phyloP scores from a whole-genome alignment of 2,797 vertebrate genomes.

The Poeciliopsis turneri region DNA sequence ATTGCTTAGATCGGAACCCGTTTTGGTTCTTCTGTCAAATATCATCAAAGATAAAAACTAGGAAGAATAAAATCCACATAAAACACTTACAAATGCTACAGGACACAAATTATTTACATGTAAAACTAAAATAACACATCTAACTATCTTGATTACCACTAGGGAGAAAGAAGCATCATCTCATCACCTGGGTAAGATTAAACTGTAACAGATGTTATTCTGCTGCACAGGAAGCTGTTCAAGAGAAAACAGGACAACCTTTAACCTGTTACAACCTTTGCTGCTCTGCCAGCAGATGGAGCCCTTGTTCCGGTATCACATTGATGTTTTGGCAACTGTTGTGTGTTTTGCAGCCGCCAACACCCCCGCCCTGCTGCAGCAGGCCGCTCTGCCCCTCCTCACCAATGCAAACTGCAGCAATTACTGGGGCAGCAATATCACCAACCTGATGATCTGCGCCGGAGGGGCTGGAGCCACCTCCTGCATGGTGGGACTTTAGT shows the following conservation, averaged over 20 bases:
- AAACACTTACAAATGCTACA: neutral
- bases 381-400: conserved; percentile 85
- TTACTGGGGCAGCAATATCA: conserved; percentile 83
- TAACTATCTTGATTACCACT: no score
- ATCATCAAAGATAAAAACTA: neutral
- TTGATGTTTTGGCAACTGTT: neutral
- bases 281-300: neutral
- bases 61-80: neutral
- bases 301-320: neutral
- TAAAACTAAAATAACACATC: neutral
- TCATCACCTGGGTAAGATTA: neutral
- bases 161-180: neutral
- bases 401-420: conserved; percentile 76
- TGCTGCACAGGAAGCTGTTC: no score
- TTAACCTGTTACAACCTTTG: neutral
- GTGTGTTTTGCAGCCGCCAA: conserved; percentile 62
- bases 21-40: neutral
- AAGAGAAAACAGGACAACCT: no score
- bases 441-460: conserved; percentile 82
- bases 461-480: conserved; percentile 84
- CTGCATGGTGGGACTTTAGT: conserved; percentile 80
- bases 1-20: no score
- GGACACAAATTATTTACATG: neutral
- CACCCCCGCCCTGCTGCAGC: conserved; percentile 83
- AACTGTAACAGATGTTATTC: neutral